Conservation (phyloP, 2,888 invertebrate species). For the Neoaliturus tenellus region DNA sequence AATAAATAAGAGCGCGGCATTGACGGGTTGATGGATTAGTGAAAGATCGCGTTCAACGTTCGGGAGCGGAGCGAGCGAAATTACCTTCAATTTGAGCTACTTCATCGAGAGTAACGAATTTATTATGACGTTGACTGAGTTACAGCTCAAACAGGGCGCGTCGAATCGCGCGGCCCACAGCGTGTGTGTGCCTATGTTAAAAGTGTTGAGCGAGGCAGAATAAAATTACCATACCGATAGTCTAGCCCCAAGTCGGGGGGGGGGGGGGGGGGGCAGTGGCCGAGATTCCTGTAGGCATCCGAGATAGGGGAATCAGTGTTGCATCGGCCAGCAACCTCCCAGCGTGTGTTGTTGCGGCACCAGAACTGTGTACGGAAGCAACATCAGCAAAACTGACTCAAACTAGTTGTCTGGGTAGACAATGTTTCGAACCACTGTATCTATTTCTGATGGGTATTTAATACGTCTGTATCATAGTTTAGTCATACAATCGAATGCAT, state of each 20-base stretch:
- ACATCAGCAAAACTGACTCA: no score
- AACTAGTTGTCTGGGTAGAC: no score
- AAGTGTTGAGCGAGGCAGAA: constrained; percentile 29
- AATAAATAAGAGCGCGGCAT: constrained; percentile 8
- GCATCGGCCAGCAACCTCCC: no score
- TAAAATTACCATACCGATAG: constrained; percentile 44
- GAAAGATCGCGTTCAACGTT: neutral
- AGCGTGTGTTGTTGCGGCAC: no score
- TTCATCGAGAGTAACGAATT: constrained; percentile 37
- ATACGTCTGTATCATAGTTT: no score
- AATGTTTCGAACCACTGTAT: no score
- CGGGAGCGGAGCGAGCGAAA: neutral
- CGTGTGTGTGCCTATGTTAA: constrained; percentile 10
- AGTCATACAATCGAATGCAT: no score
- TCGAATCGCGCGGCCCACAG: neutral
- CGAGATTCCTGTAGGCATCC: neutral
- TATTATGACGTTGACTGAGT: constrained; percentile 49
- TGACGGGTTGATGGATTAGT: constrained; percentile 7
- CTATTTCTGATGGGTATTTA: no score
- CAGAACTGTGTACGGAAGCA: no score
- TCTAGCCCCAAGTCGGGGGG: neutral
- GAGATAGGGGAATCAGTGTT: no score
- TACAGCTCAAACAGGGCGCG: constrained; percentile 10
- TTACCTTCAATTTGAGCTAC: constrained; percentile 32
- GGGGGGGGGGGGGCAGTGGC: neutral